These are phyloP conservation scores for Okapia johnstoni DNA, from an alignment of 2,113 vertebrate species.

Conservation along the genomic window DNA sequence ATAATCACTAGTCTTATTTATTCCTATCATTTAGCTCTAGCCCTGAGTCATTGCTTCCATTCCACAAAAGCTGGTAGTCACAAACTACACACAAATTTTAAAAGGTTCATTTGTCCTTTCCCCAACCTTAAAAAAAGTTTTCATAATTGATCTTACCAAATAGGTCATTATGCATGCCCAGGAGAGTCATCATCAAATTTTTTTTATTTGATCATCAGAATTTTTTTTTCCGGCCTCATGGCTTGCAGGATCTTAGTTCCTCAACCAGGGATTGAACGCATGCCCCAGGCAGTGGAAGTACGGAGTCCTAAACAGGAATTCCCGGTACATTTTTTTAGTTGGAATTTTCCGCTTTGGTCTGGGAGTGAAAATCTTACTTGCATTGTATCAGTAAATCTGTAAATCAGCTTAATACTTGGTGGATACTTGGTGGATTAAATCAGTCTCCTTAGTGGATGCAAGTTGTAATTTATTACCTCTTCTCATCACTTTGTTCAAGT, in stretches of 20 bases:
- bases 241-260: not conserved
- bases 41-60: not conserved
- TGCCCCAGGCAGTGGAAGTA: not conserved
- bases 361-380: not conserved
- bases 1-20: not conserved
- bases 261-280: not conserved
- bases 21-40: not conserved
- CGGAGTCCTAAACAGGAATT: not conserved
- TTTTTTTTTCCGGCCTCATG: not conserved
- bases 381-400: not conserved
- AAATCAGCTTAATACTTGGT: not conserved
- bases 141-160: not conserved
- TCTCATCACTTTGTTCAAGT: not conserved
- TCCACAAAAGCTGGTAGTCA: not conserved
- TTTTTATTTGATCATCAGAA: not conserved
- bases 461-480: not conserved
- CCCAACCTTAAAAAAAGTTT: not conserved
- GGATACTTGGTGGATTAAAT: not conserved
- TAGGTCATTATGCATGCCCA: not conserved
- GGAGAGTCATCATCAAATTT: not conserved
- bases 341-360: not conserved
- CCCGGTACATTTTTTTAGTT: not conserved
- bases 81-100: not conserved
- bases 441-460: not conserved
- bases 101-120: not conserved